Conservation (phyloP, 2,888 invertebrate species). For the Mamestra brassicae region DNA sequence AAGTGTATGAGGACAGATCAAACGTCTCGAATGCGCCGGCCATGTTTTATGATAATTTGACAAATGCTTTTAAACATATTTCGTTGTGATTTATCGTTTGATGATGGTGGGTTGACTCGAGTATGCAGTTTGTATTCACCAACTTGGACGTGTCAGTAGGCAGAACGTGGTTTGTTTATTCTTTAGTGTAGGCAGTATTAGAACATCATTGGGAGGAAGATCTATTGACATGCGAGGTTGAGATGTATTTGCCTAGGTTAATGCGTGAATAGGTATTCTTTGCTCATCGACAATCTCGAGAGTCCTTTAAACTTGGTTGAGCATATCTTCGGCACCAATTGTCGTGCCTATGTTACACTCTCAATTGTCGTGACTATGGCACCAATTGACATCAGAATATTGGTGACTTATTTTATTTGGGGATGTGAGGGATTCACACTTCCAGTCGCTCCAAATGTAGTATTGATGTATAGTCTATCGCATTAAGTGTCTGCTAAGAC, state of each 20-base stretch:
- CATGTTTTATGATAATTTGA: conserved; percentile 61
- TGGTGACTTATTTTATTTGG: background rate
- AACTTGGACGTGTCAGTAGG: conserved; percentile 21
- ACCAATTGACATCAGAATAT: background rate
- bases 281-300: background rate
- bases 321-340: background rate
- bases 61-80: conserved; percentile 55
- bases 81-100: conserved; percentile 36
- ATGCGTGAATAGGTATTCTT: conserved; percentile 1
- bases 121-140: conserved; percentile 17
- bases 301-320: background rate
- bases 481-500: background rate
- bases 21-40: conserved; percentile 49
- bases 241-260: background rate
- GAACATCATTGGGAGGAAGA: conserved; percentile 20
- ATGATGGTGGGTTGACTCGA: conserved; percentile 23
- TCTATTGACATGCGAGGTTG: conserved; percentile 19
- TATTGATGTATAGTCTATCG: conserved; percentile 1
- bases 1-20: conserved; percentile 65
- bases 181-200: conserved; percentile 26
- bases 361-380: background rate
- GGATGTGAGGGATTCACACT: background rate
- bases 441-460: conserved; percentile 1
- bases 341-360: no score
- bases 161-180: conserved; percentile 27